A percentile compares a stretch with the other conserved stretches of the same genome.
phyloP scores from a whole-genome alignment of 2,888 invertebrate species.

The Ormia ochracea region DNA sequence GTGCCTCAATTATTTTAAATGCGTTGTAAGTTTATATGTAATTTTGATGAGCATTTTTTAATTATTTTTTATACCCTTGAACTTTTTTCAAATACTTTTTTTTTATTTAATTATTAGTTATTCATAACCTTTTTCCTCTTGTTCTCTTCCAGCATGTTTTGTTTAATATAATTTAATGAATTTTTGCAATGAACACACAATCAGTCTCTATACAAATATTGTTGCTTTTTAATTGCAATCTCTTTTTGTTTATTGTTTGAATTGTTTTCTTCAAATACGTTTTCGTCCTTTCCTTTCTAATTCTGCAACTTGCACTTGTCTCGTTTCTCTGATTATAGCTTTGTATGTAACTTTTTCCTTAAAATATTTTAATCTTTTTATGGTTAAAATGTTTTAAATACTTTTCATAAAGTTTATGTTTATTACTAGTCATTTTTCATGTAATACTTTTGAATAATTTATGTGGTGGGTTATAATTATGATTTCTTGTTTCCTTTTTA shows the following conservation, averaged over 20 bases:
- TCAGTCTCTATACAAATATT: slow-evolving; percentile 67
- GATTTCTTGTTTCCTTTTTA: slow-evolving; percentile 49
- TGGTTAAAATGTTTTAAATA: slow-evolving; percentile 12
- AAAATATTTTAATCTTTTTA: slow-evolving; percentile 38
- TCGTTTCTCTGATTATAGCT: slow-evolving; percentile 29
- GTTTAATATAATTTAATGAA: slow-evolving; percentile 28
- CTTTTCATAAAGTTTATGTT: background rate
- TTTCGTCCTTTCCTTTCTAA: background rate
- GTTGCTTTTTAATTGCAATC: slow-evolving; percentile 29
- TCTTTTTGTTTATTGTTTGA: slow-evolving; percentile 17
- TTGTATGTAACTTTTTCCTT: slow-evolving; percentile 45
- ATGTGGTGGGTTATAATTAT: slow-evolving; percentile 62
- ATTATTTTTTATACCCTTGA: no score
- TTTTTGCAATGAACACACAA: slow-evolving; percentile 65
- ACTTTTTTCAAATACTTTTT: slow-evolving; percentile 22
- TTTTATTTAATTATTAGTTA: slow-evolving; percentile 2
- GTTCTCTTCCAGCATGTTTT: slow-evolving; percentile 16
- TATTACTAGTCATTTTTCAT: background rate
- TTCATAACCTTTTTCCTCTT: background rate
- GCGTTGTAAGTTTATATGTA: no score
- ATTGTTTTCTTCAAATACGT: background rate
- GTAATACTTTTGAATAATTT: slow-evolving; percentile 22
- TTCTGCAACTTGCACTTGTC: background rate
- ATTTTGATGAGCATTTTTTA: no score
- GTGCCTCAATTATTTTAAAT: no score